Conservation (phyloP, 2,888 invertebrate genomes). For the Lamellibrachia columna region DNA sequence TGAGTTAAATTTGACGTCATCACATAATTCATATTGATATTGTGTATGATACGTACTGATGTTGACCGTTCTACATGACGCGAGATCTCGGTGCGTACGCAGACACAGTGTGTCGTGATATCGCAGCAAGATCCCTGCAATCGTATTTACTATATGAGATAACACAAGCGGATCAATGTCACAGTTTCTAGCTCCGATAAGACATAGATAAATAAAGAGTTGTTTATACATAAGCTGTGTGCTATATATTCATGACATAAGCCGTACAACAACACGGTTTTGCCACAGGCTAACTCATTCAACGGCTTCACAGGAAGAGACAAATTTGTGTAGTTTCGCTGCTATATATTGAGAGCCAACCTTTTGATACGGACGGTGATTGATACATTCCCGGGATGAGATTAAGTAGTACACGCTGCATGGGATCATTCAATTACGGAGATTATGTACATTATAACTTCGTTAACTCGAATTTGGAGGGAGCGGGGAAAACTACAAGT, state of each 20-base stretch:
- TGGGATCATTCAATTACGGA: not conserved
- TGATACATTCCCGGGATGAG: not conserved
- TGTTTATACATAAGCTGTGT: not conserved
- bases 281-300: not conserved
- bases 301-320: not conserved
- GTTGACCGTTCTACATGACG: not conserved
- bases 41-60: not conserved
- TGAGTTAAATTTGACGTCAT: not conserved
- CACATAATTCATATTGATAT: not conserved
- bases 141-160: constrained; percentile 11
- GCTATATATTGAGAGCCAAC: not conserved
- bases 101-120: not conserved
- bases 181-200: not conserved
- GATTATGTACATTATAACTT: not conserved
- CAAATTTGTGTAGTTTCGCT: not conserved
- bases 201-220: not conserved
- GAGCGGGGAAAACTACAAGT: not conserved
- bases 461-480: not conserved
- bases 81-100: not conserved
- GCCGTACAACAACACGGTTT: not conserved
- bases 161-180: not conserved
- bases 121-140: not conserved
- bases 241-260: not conserved
- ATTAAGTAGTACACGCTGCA: not conserved
- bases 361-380: not conserved